Base-by-base conservation (phyloP, 2,113 vertebrate genomes). In the Synodontis membranacea region DNA sequence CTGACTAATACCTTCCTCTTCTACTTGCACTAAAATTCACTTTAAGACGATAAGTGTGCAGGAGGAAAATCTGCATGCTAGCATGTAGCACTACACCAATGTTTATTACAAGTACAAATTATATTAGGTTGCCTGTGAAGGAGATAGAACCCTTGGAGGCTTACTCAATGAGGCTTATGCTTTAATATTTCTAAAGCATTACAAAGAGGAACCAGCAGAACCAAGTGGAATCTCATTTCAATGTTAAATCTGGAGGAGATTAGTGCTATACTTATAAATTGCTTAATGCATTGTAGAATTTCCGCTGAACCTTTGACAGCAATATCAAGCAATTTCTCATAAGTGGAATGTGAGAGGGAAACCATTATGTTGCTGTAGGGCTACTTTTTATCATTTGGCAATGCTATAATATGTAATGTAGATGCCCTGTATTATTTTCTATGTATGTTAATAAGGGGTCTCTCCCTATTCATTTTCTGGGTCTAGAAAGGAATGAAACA, bases 401-500 rank as follows among this genome's bases (percentile, higher is more conserved):
- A 75, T 60, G 79, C 88, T 88, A 62, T 87, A 76, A 87, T 76
- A 60, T 34, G 50, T 85, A 86, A 84, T 84, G 87, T 72, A 54
- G 39, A 84, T 90, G 87, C 74, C 72, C 86, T 76, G 83, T 82
- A 86, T 85, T 89, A 90, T 91, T 89, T 81, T 66, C 66, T 76
- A 85, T 83, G 84, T 86, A 68, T 86, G 87, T 87, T 89, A 91
- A 91, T 91, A 83, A 89, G 80, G 52, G 84, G 48, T 50, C 31
- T 78, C 50, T 58, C 52, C 39, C 75, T 80, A 3, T 86, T 88
- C 82, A 89, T 90, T 91, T 91, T 92, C 85, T 80, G 88, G 74
- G 87, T 91, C 91, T 89, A 84, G 91, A 86, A 89, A 92, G 90
- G 90, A 90, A 86, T 34, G 83, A 88, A 90, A 91, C 82, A 90